These are phyloP conservation scores for Drosophila pandora DNA, from an alignment of 1,140 invertebrate genomes.

Conservation along the genomic window DNA sequence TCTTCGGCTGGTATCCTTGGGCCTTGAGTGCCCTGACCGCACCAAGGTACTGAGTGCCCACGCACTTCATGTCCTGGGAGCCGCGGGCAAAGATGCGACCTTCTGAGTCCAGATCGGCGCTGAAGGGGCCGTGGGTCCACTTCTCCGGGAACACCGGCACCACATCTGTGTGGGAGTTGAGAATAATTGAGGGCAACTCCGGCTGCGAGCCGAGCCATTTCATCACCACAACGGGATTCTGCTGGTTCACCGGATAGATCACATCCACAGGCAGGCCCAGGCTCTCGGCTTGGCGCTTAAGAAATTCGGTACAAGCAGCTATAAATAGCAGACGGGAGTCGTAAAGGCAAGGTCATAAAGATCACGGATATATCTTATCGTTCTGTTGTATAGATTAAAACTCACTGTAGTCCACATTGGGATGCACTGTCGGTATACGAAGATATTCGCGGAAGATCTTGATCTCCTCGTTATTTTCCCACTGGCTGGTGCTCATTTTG, in stretches of 20 bases:
- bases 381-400: conserved; percentile 4
- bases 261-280: conserved; percentile 86
- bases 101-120: conserved; percentile 88
- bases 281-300: conserved; percentile 87
- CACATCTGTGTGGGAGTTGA: conserved; percentile 95
- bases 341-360: conserved; percentile 15
- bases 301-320: conserved; percentile 86
- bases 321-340: conserved; percentile 87
- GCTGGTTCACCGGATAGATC: conserved; percentile 60
- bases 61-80: conserved; percentile 87
- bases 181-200: conserved; percentile 87
- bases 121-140: conserved; percentile 89
- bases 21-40: conserved; percentile 88
- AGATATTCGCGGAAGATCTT: conserved; percentile 92
- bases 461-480: conserved; percentile 88
- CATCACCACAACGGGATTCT: conserved; percentile 89
- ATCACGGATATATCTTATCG: conserved; percentile 10
- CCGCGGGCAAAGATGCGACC: conserved; percentile 93
- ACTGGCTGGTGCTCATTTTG: conserved; percentile 56
- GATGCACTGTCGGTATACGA: conserved; percentile 92
- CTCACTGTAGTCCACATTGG: conserved; percentile 92
- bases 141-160: conserved; percentile 90
- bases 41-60: conserved; percentile 86
- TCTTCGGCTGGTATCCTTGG: conserved; percentile 85
- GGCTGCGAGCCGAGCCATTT: conserved; percentile 90